These are phyloP conservation scores for Amyelois transitella DNA, from an alignment of 1,140 invertebrate species.

Conservation along the genomic window DNA sequence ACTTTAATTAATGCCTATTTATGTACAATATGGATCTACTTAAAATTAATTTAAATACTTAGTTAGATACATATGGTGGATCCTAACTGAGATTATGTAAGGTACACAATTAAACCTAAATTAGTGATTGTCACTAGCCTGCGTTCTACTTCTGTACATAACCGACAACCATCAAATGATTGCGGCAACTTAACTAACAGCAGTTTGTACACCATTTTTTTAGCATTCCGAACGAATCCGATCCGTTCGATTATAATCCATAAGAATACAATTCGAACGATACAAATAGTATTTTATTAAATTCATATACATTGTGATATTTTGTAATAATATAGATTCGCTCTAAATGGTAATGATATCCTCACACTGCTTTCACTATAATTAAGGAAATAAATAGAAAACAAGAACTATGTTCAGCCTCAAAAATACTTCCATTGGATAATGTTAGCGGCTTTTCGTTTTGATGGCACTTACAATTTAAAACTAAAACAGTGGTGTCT, in stretches of 20 bases:
- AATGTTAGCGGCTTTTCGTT: constrained; percentile 16
- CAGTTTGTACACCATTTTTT: not conserved
- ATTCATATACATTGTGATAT: not conserved
- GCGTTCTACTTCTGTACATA: constrained; percentile 17
- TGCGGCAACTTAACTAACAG: not conserved
- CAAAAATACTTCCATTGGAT: constrained; percentile 39
- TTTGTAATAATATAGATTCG: not conserved
- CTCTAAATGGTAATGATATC: not conserved
- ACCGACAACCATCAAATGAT: constrained; percentile 52
- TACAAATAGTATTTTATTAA: constrained; percentile 14
- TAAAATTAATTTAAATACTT: not conserved
- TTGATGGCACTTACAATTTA: constrained; percentile 44
- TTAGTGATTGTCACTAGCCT: constrained; percentile 52
- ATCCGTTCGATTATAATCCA: no score
- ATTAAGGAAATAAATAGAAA: constrained; percentile 59
- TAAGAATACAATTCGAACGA: no score
- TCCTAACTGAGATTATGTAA: constrained; percentile 66
- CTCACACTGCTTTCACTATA: constrained; percentile 15
- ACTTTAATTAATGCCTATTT: no score
- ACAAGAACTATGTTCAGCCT: constrained; percentile 60
- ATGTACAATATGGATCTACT: not conserved
- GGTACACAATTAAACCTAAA: constrained; percentile 53
- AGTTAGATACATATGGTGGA: constrained; percentile 17
- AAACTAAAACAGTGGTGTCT: constrained; percentile 8
- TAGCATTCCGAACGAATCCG: no score